Conservation (phyloP, 2,797 vertebrate genomes). For the Esox masquinongy region DNA sequence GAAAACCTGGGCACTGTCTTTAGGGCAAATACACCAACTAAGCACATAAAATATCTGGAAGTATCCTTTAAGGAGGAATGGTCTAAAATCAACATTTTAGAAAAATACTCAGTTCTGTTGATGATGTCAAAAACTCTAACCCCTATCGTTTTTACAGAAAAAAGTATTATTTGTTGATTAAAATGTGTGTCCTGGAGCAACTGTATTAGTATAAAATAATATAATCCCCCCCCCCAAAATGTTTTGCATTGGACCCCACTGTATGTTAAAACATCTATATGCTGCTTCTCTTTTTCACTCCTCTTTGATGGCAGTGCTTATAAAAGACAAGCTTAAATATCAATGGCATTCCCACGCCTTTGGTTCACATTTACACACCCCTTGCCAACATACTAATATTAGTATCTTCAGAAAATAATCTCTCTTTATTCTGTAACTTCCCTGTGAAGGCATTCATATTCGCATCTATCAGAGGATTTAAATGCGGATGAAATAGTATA, state of each 20-base stretch:
- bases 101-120: no score
- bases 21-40: no score
- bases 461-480: slow-evolving; percentile 83
- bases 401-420: slow-evolving; percentile 82
- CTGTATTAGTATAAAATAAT: no score
- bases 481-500: slow-evolving; percentile 83
- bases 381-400: slow-evolving; percentile 83
- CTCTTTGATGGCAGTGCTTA: slow-evolving; percentile 16
- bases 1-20: no score
- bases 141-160: no score
- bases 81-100: no score
- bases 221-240: no score
- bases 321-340: slow-evolving; percentile 57
- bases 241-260: not conserved
- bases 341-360: slow-evolving; percentile 73
- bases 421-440: slow-evolving; percentile 78
- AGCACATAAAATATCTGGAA: no score
- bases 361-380: slow-evolving; percentile 68
- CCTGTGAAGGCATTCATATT: slow-evolving; percentile 73
- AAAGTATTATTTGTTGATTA: no score
- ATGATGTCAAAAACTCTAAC: no score
- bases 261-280: not conserved
- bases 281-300: not conserved
- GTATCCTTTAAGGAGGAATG: no score
- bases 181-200: no score